Base-by-base conservation (phyloP, 1,140 invertebrate species). In the Pseudachorutes palmiensis region DNA sequence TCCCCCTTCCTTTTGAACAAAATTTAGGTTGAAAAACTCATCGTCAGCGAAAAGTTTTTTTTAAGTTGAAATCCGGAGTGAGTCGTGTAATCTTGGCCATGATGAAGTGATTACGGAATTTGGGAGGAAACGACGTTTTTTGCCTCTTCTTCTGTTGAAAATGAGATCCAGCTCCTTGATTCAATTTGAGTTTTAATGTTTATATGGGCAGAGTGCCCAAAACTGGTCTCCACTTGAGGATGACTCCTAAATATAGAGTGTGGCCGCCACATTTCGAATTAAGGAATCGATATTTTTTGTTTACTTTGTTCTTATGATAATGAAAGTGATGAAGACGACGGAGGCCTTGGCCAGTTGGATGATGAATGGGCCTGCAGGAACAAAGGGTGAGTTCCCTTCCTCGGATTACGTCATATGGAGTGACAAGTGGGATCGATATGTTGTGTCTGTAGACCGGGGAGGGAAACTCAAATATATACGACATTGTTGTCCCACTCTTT, bases 181-280 rank as follows among this genome's bases (percentile, higher is more conserved):
- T 69, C 68, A 69, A 64, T 64, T 60, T 63, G 59, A 62, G 66
- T 66, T 68, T 66, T 69, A 48, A 62, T 72, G 70, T 72, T 72
- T 69, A 67, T 68, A 64, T 62, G 65, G 70, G 70, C 70, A 72
- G 22, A 48, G 49, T 72, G 70, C 70, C 70, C 69, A 72, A 72
- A n/a, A n/a, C n/a, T n/a, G n/a, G n/a, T n/a, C n/a, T n/a, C n/a
- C n/a, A n/a, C n/a, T n/a, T n/a, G n/a, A n/a, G n/a, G n/a, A n/a
- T n/a, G n/a, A n/a, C n/a, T n/a, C n/a, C n/a, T n/a, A n/a, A n/a
- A n/a, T n/a, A n/a, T n/a, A n/a, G n/a, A n/a, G n/a, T n/a, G n/a
- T n/a, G n/a, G n/a, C n/a, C n/a, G n/a, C n/a, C n/a, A n/a, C 36
- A 45, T 45, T 45, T n/a, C n/a, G n/a, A n/a, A n/a, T n/a, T n/a